Percentiles rank a stretch among this genome's conserved stretches.
Evolutionary conservation across 1,140 invertebrate species (phyloP).

Genomic region (Globodera ellingtonae): DNA sequence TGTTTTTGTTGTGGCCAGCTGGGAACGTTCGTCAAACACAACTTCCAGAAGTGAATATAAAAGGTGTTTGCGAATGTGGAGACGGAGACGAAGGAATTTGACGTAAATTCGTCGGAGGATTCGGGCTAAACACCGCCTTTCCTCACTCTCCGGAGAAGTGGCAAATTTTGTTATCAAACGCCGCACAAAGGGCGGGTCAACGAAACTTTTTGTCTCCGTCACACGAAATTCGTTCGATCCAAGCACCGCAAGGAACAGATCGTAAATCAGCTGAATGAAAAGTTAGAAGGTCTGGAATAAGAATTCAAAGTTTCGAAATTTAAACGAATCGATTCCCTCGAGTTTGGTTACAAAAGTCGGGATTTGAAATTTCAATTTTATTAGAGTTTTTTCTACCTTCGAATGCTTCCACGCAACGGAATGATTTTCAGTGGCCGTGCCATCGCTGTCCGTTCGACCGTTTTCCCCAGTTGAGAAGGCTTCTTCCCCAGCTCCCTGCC

Average conservation of each 20-base stretch:
- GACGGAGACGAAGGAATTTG: conserved; percentile 18
- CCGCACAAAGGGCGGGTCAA: not conserved
- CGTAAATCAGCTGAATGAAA: conserved; percentile 13
- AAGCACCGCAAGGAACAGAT: conserved; percentile 13
- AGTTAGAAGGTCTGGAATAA: too few species aligned
- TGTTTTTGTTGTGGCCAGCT: conserved; percentile 10
- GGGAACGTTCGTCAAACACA: conserved; percentile 5
- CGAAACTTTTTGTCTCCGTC: conserved; percentile 8
- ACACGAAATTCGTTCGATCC: conserved; percentile 9
- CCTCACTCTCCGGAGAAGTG: not conserved
- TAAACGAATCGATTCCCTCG: too few species aligned
- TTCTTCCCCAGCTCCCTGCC: not conserved
- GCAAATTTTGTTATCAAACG: conserved; percentile 6
- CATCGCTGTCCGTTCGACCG: not conserved
- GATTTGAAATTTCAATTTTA: too few species aligned
- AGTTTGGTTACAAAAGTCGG: too few species aligned
- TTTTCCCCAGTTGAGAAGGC: not conserved
- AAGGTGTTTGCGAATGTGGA: conserved; percentile 9
- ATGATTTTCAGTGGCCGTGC: not conserved
- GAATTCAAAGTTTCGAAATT: not conserved
- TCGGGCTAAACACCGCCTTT: not conserved
- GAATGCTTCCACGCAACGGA: not conserved
- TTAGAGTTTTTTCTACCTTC: not conserved
- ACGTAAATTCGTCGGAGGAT: conserved; percentile 21
- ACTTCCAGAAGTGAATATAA: not conserved